Percentiles rank a stretch among this genome's conserved stretches.
Evolutionary conservation across 2,888 invertebrate genomes (phyloP).

Genomic region (Stictocephala bisonia): DNA sequence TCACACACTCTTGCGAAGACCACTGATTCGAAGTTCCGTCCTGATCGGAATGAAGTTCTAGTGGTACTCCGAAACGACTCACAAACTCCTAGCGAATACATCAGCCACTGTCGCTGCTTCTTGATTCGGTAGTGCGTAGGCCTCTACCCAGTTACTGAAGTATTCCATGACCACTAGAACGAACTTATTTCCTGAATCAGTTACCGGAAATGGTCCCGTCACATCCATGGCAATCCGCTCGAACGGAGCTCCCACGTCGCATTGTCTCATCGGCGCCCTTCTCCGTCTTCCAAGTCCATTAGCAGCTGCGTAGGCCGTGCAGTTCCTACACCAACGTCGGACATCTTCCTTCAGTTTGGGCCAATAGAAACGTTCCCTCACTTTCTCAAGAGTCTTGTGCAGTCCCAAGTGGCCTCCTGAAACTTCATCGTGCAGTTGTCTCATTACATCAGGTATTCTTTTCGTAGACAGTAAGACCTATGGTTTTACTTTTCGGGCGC

Average conservation of each 20-base stretch:
- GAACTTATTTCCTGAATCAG: constrained; percentile 55
- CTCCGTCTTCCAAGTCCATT: constrained; percentile 51
- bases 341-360: constrained; percentile 49
- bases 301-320: constrained; percentile 48
- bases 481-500: no score
- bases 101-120: constrained; percentile 59
- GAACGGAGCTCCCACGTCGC: constrained; percentile 54
- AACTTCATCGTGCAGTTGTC: constrained; percentile 54
- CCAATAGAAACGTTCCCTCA: constrained; percentile 58
- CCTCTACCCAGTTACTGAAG: constrained; percentile 59
- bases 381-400: constrained; percentile 56
- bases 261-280: constrained; percentile 52
- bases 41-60: constrained; percentile 54
- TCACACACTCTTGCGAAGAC: no score
- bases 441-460: constrained; percentile 43
- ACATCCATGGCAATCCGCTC: constrained; percentile 54
- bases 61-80: constrained; percentile 40
- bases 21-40: no score
- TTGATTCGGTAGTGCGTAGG: constrained; percentile 60
- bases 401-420: constrained; percentile 59
- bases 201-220: constrained; percentile 55
- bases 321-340: constrained; percentile 55
- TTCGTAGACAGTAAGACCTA: no score
- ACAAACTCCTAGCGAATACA: constrained; percentile 53
- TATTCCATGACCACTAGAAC: constrained; percentile 56